A percentile compares a stretch with the other conserved stretches of the same genome.
Evolutionary conservation across 2,113 vertebrate species (phyloP).

Genomic region (Neogale vison): DNA sequence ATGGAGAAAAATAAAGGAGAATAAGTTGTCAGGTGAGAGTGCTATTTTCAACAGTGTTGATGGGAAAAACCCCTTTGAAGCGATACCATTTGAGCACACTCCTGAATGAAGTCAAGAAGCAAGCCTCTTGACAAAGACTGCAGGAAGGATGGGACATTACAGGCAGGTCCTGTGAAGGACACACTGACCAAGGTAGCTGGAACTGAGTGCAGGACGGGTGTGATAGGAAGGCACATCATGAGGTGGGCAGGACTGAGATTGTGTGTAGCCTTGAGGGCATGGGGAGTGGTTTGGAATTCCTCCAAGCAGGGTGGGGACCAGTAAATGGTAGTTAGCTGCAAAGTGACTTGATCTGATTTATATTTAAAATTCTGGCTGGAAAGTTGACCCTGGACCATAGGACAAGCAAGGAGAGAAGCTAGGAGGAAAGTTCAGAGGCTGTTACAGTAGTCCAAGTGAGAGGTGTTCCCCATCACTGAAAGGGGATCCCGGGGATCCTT

Average conservation of each 20-base stretch:
- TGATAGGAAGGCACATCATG: not conserved
- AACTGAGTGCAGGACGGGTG: not conserved
- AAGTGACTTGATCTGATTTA: not conserved
- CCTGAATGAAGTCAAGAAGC: not conserved
- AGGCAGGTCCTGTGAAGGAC: not conserved
- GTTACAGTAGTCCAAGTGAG: not conserved
- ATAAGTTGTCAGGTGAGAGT: not conserved
- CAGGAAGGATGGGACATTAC: not conserved
- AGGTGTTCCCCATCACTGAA: not conserved
- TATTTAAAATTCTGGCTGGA: not conserved
- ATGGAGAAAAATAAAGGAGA: not conserved
- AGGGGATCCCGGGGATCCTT: not conserved
- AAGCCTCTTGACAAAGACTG: not conserved
- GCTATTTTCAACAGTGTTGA: not conserved
- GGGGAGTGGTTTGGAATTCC: not conserved
- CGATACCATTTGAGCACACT: not conserved
- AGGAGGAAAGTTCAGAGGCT: not conserved
- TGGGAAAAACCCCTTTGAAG: not conserved
- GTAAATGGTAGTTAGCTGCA: not conserved
- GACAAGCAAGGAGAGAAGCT: not conserved
- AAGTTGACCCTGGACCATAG: not conserved
- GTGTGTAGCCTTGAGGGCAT: accelerated
- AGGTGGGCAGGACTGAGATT: not conserved
- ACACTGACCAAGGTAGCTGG: not conserved
- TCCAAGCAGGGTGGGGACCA: not conserved